Conservation (phyloP, 2,113 vertebrate genomes). For the Xyliphius kryptos region DNA sequence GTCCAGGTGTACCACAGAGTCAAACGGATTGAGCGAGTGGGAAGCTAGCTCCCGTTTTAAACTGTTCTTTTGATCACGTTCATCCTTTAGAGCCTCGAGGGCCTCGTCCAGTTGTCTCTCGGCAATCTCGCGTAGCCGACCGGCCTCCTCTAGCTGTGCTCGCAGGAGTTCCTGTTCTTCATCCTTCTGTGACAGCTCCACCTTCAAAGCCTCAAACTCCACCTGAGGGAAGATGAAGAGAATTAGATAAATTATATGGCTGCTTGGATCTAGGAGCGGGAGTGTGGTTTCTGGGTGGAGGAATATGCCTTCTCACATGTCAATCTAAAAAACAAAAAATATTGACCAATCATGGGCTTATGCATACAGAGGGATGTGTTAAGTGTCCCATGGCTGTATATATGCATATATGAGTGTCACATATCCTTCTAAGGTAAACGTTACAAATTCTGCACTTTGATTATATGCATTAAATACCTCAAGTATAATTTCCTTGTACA, state of each 20-base stretch:
- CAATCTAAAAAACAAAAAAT: no score
- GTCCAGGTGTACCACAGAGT: conserved; percentile 65
- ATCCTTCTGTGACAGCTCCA: conserved; percentile 69
- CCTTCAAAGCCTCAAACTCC: conserved; percentile 74
- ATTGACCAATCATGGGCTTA: no score
- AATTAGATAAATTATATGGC: neutral
- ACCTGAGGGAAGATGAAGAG: conserved; percentile 51
- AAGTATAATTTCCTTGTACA: no score
- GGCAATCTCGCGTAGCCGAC: conserved; percentile 62
- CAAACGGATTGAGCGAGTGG: conserved; percentile 61
- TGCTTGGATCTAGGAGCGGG: no score
- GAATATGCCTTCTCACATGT: no score
- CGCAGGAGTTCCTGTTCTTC: conserved; percentile 68
- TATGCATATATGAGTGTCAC: no score
- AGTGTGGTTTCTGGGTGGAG: no score
- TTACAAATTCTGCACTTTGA: no score
- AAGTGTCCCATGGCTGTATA: no score
- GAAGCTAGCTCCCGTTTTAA: conserved; percentile 66
- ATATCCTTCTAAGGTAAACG: no score
- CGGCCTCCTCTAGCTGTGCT: conserved; percentile 66
- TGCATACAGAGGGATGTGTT: no score
- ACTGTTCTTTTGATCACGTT: conserved; percentile 75
- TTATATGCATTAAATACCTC: no score
- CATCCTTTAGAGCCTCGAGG: conserved; percentile 73
- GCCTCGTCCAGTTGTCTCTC: conserved; percentile 75